Conservation (phyloP, 2,113 vertebrate species). For the Jaculus jaculus region DNA sequence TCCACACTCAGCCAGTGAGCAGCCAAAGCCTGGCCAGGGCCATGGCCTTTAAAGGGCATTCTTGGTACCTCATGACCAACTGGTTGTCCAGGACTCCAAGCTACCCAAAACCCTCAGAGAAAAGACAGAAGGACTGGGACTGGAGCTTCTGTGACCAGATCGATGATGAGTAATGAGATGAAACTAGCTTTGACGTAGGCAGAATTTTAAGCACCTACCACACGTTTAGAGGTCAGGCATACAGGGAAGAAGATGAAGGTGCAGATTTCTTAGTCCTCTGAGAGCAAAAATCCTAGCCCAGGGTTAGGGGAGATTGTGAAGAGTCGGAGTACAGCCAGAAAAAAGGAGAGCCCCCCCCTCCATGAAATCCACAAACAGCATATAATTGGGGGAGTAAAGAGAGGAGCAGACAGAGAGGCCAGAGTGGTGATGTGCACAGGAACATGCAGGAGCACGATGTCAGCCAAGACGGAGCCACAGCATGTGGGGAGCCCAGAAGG, state of each 20-base stretch:
- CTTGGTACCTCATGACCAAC: not conserved
- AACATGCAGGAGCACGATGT: not conserved
- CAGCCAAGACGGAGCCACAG: too few species aligned
- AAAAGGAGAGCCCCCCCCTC: not conserved
- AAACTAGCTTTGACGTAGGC: not conserved
- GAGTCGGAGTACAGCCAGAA: not conserved
- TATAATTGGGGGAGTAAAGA: not conserved
- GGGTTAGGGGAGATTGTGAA: not conserved
- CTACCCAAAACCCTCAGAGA: not conserved
- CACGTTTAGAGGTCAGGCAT: not conserved
- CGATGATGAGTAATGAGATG: not conserved
- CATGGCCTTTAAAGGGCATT: not conserved
- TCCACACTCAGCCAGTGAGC: not conserved
- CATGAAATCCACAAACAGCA: not conserved
- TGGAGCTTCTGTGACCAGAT: not conserved
- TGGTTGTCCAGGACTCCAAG: not conserved
- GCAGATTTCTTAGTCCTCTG: not conserved
- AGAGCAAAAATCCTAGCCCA: not conserved
- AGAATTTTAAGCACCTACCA: not conserved
- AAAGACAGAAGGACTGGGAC: not conserved
- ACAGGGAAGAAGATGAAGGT: not conserved
- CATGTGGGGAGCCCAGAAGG: rapidly evolving
- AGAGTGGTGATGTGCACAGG: not conserved
- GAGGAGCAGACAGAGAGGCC: not conserved
- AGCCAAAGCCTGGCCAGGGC: not conserved